Base-by-base conservation (phyloP, 2,113 vertebrate genomes). In the Asarcornis scutulata region DNA sequence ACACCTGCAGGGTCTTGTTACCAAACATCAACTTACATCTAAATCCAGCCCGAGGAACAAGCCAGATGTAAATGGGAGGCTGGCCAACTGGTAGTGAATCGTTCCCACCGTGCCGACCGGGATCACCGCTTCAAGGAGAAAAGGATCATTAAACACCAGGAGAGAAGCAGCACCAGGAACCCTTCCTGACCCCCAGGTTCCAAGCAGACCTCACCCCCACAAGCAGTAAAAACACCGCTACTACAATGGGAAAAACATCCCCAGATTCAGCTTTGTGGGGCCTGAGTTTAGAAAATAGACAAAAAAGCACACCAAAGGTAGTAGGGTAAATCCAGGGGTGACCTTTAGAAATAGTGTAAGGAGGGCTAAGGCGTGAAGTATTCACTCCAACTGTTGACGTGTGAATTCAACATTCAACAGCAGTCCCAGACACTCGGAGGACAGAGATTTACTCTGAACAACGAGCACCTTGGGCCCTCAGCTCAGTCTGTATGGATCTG, bases 31-130 rank as follows among this genome's bases (percentile, higher is more conserved):
- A 93, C 97, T 96, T 88, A 97, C 96, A 0, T 95, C 79, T 31
- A 97, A 63, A 68, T 97, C 88, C 64, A 97, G 4, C 3, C 75
- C 40, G 0, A 93, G 67, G 83, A 56, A 74, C 8, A 16, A 40
- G 67, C 77, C 77, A 2, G 82, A 80, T 63, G 67, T 53, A 1
- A 84, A 76, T 0, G 96, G 95, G 60, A 83, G 56, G 82, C 56
- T 85, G 73, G 92, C 92, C 86, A 97, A 84, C 44, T 38, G 78
- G 82, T 93, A 97, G 64, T 91, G 92, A 17, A 96, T 69, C 0
- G 63, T 86, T 26, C 96, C 97, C 15, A 42, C 58, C 0, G 68
- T 56, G 5, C 90, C 94, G 0, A 97, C 58, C 0, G 92, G 94
- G 64, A 94, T 27, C 69, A 94, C 94, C 0, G 36, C 96, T 95